Base-by-base conservation (phyloP, 2,888 invertebrate species). In the Meghimatium bilineatum region DNA sequence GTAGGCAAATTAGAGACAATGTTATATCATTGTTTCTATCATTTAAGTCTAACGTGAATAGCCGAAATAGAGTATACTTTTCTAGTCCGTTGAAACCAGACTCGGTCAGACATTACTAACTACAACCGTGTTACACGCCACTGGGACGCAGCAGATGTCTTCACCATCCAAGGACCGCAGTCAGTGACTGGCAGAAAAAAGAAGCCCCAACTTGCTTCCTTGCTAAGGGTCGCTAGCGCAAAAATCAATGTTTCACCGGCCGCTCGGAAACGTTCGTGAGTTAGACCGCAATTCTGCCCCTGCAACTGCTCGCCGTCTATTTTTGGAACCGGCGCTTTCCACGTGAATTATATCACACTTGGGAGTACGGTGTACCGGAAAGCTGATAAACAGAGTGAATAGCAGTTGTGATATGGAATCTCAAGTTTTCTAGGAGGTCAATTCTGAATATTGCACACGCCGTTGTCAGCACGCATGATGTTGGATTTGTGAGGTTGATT, bases 181-280 rank as follows among this genome's bases (percentile, higher is more conserved):
- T n/a, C 67, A 67, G 67, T 49, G 29, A 10, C 44, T 44, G 10
- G 49, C 32, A 20, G 26, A 0, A 29, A 49, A 20, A 49, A 49
- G 3, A 36, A 34, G 76, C 49, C 38, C 26, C 32, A 8, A 34
- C 23, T 36, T 14, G 32, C 34, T 32, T 34, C 63, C 29, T 67
- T n/a, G 60, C 66, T 75, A 26, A 38, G 56, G 12, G 44, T n/a
- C 76, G 32, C 49, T n/a, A 44, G n/a, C 67, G 49, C 79, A 79
- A 79, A 79, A 79, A 79, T 79, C 79, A 67, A 79, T 79, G 79
- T 23, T 49, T 36, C 79, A 79, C 36, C 79, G 79, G 67, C 67
- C 63, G 79, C 67, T 67, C 49, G 79, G 79, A 79, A 79, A 26
- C 66, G 52, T 38, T 67, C 34, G 79, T 67, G 79, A 67, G 79